phyloP scores from a whole-genome alignment of 2,888 invertebrate species.

The Icerya purchasi region DNA sequence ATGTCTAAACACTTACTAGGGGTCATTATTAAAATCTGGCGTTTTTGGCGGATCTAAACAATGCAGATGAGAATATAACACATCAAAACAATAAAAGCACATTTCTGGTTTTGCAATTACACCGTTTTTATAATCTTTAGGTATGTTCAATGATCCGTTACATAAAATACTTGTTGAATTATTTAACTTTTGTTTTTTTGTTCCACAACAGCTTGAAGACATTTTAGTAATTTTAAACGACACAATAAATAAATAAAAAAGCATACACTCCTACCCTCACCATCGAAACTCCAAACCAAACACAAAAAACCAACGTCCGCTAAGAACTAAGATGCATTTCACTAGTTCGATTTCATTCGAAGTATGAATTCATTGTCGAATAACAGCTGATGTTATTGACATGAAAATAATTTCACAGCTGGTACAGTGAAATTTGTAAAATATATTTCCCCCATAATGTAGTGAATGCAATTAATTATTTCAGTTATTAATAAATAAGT shows the following conservation, averaged over 20 bases:
- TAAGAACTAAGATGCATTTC: no score
- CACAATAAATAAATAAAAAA: background rate
- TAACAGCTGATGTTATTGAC: no score
- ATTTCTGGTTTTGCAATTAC: conserved; percentile 76
- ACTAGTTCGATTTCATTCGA: no score
- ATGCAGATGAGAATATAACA: conserved; percentile 82
- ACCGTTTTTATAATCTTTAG: conserved; percentile 24
- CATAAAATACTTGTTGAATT: conserved; percentile 25
- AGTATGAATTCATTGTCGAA: no score
- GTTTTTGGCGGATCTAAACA: conserved; percentile 76
- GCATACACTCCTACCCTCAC: background rate
- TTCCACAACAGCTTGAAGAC: conserved; percentile 81
- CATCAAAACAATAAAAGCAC: conserved; percentile 99
- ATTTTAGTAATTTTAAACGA: conserved; percentile 30
- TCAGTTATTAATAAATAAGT: no score
- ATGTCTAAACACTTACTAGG: conserved; percentile 50
- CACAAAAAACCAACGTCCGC: background rate
- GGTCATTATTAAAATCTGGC: conserved; percentile 82
- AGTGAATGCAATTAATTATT: no score
- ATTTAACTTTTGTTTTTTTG: conserved; percentile 76
- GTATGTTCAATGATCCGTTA: conserved; percentile 6
- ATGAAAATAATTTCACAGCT: no score
- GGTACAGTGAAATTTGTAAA: no score
- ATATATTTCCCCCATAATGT: no score
- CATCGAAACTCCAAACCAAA: background rate